Conservation (phyloP, 1,140 invertebrate genomes). For the Proales similis region DNA sequence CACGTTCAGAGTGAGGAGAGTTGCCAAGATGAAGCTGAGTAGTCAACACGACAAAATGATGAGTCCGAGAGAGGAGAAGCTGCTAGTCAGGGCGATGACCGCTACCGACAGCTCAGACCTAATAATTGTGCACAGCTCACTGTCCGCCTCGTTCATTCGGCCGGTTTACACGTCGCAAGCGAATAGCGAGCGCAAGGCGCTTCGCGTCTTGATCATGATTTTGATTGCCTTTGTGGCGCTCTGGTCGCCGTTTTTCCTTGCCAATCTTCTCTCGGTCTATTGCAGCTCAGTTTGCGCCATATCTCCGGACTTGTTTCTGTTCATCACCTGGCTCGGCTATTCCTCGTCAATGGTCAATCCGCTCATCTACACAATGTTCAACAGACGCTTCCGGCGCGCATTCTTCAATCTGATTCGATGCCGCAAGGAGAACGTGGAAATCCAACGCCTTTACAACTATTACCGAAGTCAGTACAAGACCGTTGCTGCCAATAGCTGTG, state of each 20-base stretch:
- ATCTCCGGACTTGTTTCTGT: slow-evolving; percentile 44
- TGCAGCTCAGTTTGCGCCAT: slow-evolving; percentile 42
- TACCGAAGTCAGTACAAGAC: too few species aligned
- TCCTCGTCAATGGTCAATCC: slow-evolving; percentile 52
- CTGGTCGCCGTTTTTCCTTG: slow-evolving; percentile 53
- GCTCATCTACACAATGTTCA: slow-evolving; percentile 55
- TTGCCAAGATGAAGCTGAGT: too few species aligned
- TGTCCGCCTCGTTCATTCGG: too few species aligned
- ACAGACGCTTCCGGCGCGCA: slow-evolving; percentile 48
- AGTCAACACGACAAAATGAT: too few species aligned
- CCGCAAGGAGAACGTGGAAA: background rate
- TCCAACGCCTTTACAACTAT: too few species aligned
- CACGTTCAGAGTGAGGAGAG: too few species aligned
- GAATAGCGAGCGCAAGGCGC: slow-evolving; percentile 44
- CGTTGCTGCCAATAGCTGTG: too few species aligned
- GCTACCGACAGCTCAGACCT: too few species aligned
- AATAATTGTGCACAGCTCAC: too few species aligned
- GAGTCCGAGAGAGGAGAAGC: too few species aligned
- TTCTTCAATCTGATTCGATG: slow-evolving; percentile 42
- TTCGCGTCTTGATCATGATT: slow-evolving; percentile 51
- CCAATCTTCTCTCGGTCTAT: slow-evolving; percentile 47
- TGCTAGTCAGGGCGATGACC: too few species aligned
- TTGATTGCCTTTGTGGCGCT: slow-evolving; percentile 50
- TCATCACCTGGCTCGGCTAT: slow-evolving; percentile 52
- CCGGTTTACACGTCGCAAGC: too few species aligned